A percentile compares a stretch with the other conserved stretches of the same genome.
Evolutionary conservation across 1,140 invertebrate species (phyloP).

Genomic region (Magallana gigas): DNA sequence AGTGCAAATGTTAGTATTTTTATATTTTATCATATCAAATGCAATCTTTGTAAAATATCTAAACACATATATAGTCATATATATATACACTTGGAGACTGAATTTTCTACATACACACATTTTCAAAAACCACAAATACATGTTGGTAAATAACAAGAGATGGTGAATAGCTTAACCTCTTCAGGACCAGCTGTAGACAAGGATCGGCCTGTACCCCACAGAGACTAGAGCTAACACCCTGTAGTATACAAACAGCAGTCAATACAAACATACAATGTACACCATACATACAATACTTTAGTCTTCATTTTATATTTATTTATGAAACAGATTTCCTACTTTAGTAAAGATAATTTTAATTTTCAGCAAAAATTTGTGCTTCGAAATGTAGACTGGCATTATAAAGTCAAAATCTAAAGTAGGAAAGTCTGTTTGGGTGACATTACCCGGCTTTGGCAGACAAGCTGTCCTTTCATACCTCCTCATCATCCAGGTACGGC

Average conservation of each 20-base stretch:
- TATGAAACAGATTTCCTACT: slow-evolving; percentile 32
- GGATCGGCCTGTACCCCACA: slow-evolving; percentile 15
- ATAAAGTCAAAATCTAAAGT: not conserved
- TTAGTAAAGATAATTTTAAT: not conserved
- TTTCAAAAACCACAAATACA: not conserved
- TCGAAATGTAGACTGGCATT: too few relatives aligned
- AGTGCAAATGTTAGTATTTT: too few relatives aligned
- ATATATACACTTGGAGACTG: not conserved
- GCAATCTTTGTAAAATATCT: not conserved
- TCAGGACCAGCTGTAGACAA: not conserved
- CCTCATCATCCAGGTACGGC: slow-evolving; percentile 96
- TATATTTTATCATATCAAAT: too few relatives aligned
- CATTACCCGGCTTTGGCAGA: slow-evolving; percentile 28
- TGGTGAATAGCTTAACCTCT: slow-evolving; percentile 33
- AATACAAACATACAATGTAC: not conserved
- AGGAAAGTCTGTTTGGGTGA: slow-evolving; percentile 16
- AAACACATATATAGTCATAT: not conserved
- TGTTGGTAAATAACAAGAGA: not conserved
- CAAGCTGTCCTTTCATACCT: slow-evolving; percentile 82
- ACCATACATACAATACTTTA: not conserved
- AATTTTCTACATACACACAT: not conserved
- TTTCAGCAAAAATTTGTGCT: too few relatives aligned
- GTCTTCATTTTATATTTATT: not conserved
- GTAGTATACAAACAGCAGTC: slow-evolving; percentile 33
- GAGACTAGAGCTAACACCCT: slow-evolving; percentile 36